Base-by-base conservation (phyloP, 37 sponge, comb jelly and placozoan species). In the Amphimedon queenslandica region DNA sequence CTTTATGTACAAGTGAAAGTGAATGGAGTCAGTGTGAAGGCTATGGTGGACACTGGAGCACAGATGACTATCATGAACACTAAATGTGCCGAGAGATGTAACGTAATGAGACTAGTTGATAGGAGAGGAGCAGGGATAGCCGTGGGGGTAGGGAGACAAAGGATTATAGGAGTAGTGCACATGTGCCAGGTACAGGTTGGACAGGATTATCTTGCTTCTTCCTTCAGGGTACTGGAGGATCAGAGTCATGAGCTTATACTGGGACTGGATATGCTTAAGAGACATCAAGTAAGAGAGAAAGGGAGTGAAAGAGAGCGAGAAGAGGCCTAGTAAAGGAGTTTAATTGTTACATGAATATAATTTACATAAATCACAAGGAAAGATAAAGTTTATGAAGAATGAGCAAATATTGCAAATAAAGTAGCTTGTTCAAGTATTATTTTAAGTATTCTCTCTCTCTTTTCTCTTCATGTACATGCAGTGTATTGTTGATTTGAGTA, bases 1-100 rank as follows among this genome's bases (percentile, higher is more conserved):
- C 87, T 96, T 39, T 96, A 96, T 75, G 27, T 96, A 21, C 40
- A 80, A 32, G 79, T 82, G 43, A 81, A 85, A 51, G 94, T 94
- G 57, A 96, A 96, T 69, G 87, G 88, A 23, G 73, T 70, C 2
- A 77, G 72, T 10, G 83, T 96, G 73, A 90, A 84, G 70, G 98
- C 94, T 8, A 78, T 96, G 29, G 92, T 96, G 28, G 98, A 96
- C 69, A 90, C 98, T 18, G 98, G 98, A 0, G 98, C 98, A 37
- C 86, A 88, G 68, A 77, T 78, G 67, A 96, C 94, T 20, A 68
- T 96, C 57, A 90, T 96, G 84, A 90, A 88, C 37, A 57, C 35
- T 24, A 33, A 25, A 11, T 90, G 91, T 79, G 98, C 98, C 4
- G 89, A 93, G 71, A 63, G 83, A 57, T 94, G 94, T 63, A 82